A percentile compares a stretch with the other conserved stretches of the same genome.
phyloP scores from a whole-genome alignment of 2,113 vertebrate genomes.

The Talpa occidentalis region DNA sequence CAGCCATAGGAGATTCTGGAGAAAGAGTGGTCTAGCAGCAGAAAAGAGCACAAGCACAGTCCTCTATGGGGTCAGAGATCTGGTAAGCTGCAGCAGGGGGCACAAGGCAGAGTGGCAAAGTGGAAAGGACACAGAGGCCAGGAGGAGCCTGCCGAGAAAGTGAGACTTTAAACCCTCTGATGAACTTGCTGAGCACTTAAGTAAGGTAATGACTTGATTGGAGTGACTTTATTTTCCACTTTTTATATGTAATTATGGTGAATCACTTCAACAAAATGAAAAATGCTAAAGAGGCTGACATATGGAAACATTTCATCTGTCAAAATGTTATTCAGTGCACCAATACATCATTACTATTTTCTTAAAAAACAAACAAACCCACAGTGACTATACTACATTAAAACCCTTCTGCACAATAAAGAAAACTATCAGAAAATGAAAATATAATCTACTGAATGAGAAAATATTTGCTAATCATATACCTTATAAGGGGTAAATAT shows the following conservation, averaged over 20 bases:
- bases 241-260: neutral
- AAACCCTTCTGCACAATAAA: neutral
- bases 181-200: neutral
- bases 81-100: fast-evolving
- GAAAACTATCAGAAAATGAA: too few relatives aligned
- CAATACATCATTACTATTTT: neutral
- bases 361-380: neutral
- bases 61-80: neutral
- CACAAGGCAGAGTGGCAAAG: fast-evolving
- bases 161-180: neutral
- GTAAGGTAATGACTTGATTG: neutral
- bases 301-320: neutral
- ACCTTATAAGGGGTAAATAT: too few relatives aligned
- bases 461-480: too few relatives aligned
- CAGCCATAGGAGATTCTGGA: neutral
- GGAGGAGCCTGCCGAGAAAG: neutral
- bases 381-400: neutral
- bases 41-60: neutral
- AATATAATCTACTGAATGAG: too few relatives aligned
- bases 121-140: fast-evolving
- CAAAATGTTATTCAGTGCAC: neutral
- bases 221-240: neutral
- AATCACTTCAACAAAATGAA: constrained; percentile 24
- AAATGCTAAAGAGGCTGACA: neutral
- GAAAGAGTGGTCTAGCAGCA: neutral